Conservation (phyloP, 2,888 invertebrate genomes). For the Drosophila mettleri region DNA sequence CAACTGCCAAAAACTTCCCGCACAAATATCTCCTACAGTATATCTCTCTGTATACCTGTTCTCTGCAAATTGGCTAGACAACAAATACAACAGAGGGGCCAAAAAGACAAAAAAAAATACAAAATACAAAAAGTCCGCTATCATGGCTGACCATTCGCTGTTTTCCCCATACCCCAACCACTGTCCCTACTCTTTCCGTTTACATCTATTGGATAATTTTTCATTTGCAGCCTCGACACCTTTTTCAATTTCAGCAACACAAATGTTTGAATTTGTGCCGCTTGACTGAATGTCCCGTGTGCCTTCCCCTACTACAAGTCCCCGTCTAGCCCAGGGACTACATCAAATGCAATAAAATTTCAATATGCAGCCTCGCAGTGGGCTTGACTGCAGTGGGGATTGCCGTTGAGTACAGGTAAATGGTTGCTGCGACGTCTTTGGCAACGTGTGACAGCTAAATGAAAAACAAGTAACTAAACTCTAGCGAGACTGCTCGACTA, state of each 20-base stretch:
- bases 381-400: neutral
- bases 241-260: slow-evolving; percentile 78
- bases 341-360: slow-evolving; percentile 65
- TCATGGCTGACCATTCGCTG: slow-evolving; percentile 48
- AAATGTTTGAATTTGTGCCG: slow-evolving; percentile 73
- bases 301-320: neutral
- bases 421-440: slow-evolving; percentile 28
- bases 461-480: too few species aligned
- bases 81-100: slow-evolving; percentile 10
- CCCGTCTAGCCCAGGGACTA: neutral
- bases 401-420: slow-evolving; percentile 39
- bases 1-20: slow-evolving; percentile 35
- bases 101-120: slow-evolving; percentile 11
- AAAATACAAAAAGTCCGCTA: slow-evolving; percentile 71
- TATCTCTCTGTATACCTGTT: neutral
- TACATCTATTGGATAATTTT: slow-evolving; percentile 62
- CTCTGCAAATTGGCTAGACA: slow-evolving; percentile 56
- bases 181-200: neutral
- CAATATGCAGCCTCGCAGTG: slow-evolving; percentile 65
- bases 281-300: slow-evolving; percentile 49
- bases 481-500: too few species aligned
- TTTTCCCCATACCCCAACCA: neutral
- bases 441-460: slow-evolving; percentile 66
- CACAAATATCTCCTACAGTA: slow-evolving; percentile 6
- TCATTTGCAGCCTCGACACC: slow-evolving; percentile 77